A percentile compares a stretch with the other conserved stretches of the same genome.
These are phyloP conservation scores for Endomychus coccineus DNA, from an alignment of 2,888 invertebrate genomes.

Conservation along the genomic window DNA sequence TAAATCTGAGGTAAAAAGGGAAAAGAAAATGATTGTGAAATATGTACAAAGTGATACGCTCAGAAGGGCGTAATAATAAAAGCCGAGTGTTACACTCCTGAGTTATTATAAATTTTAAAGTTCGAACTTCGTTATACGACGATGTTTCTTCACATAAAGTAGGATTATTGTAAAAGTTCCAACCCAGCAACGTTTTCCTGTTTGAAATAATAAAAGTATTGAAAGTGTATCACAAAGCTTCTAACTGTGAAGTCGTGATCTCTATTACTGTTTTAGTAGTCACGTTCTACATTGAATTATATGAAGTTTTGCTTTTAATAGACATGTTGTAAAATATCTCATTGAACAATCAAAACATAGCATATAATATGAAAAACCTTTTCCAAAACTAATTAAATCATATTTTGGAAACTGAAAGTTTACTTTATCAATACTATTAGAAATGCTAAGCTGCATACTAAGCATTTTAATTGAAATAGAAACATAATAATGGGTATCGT, in stretches of 20 bases:
- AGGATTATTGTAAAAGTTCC: constrained; percentile 1
- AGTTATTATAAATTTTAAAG: constrained; percentile 1
- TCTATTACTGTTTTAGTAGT: not conserved
- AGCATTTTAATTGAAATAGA: too few relatives aligned
- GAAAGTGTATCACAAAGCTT: constrained; percentile 1
- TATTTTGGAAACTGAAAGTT: too few relatives aligned
- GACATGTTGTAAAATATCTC: too few relatives aligned
- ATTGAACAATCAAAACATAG: too few relatives aligned
- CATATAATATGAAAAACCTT: too few relatives aligned
- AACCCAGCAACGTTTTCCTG: constrained; percentile 1
- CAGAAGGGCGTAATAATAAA: constrained; percentile 1
- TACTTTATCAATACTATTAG: too few relatives aligned
- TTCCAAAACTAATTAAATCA: too few relatives aligned
- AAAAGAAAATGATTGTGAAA: not conserved
- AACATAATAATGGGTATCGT: too few relatives aligned
- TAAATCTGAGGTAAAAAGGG: too few relatives aligned
- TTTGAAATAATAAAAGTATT: constrained; percentile 1
- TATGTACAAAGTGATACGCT: constrained; percentile 1
- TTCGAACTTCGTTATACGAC: constrained; percentile 1
- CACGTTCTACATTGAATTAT: constrained; percentile 1
- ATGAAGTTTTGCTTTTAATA: too few relatives aligned
- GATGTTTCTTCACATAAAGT: constrained; percentile 1
- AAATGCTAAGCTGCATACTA: too few relatives aligned
- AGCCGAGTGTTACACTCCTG: constrained; percentile 1
- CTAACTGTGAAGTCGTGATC: constrained; percentile 1